Conservation (phyloP, 2,113 vertebrate genomes). For the Dryoscopus gambensis region DNA sequence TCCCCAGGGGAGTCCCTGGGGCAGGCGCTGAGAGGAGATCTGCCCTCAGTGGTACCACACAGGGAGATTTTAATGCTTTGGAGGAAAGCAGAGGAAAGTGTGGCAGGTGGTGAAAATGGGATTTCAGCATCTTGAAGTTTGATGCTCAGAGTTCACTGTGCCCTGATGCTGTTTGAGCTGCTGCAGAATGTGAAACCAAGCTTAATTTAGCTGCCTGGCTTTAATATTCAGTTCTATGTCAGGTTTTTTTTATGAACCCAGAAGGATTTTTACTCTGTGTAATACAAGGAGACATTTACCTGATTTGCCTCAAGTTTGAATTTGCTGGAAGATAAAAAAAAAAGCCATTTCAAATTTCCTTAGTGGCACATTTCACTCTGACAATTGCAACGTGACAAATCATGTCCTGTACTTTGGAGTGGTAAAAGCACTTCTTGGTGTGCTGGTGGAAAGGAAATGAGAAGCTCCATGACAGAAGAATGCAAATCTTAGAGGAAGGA, state of each 20-base stretch:
- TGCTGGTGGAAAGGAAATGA: background rate
- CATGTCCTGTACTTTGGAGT: background rate
- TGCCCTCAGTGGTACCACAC: background rate
- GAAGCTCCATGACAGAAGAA: background rate
- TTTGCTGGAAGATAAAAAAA: background rate
- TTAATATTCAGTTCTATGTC: background rate
- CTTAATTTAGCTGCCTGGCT: background rate
- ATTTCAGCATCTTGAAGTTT: background rate
- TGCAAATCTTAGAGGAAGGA: background rate
- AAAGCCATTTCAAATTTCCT: background rate
- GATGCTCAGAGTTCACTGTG: background rate
- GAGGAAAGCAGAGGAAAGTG: background rate
- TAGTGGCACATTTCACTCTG: conserved; percentile 1
- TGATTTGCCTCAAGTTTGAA: conserved; percentile 23
- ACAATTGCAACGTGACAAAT: background rate
- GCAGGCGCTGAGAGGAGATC: background rate
- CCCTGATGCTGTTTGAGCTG: background rate
- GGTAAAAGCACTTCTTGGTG: background rate
- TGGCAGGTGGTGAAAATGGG: background rate
- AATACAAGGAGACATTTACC: conserved; percentile 10
- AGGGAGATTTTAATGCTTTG: background rate
- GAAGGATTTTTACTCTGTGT: background rate
- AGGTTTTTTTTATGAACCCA: background rate
- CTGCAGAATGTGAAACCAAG: background rate
- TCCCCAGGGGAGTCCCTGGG: background rate